Evolutionary conservation across 2,888 invertebrate genomes (phyloP), one percentile per base, ranked within the genome.

Genomic region (Cenopis cana): DNA sequence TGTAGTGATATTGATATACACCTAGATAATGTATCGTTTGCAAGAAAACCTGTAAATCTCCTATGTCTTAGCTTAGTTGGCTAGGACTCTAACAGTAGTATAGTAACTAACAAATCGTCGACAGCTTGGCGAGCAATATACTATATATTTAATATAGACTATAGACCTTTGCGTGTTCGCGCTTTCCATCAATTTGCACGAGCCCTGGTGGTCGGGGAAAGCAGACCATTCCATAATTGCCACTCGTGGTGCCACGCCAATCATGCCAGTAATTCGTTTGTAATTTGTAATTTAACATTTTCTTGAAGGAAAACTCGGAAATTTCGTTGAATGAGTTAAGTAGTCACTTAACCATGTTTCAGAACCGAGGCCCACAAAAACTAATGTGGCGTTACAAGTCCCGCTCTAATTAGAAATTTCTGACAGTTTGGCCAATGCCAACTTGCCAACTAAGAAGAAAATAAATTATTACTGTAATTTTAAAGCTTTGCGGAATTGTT

Each of bases 131-230:
- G 38, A 20, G 24, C 2, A 20, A n/a, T 20, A 20, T 14, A 41
- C 24, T 3, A n/a, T 59, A n/a, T 59, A 38, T 57, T 59, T 41
- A 62, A 62, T 59, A 62, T 59, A 69, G 67, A 60, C 69, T 59
- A 62, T 59, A 69, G 67, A 60, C 69, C 50, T 64, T 69, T 49
- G 56, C 64, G 59, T 69, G 69, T 69, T 65, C 59, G 57, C 65
- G 65, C 65, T 69, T 69, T 69, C 69, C 69, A 69, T 69, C 69
- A 69, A 69, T 69, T 69, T 65, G 65, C 65, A 68, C 60, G 29
- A 60, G 57, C 55, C 64, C 50, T 52, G 61, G 61, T 55, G 64
- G 64, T 38, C 65, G 65, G 69, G 64, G 69, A 65, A 69, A 69
- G 64, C 69, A 29, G 69, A 57, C 62, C 57, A 33, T 46, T 57